phyloP scores from a whole-genome alignment of 1,140 invertebrate genomes.

The Muscidifurax raptorellus region DNA sequence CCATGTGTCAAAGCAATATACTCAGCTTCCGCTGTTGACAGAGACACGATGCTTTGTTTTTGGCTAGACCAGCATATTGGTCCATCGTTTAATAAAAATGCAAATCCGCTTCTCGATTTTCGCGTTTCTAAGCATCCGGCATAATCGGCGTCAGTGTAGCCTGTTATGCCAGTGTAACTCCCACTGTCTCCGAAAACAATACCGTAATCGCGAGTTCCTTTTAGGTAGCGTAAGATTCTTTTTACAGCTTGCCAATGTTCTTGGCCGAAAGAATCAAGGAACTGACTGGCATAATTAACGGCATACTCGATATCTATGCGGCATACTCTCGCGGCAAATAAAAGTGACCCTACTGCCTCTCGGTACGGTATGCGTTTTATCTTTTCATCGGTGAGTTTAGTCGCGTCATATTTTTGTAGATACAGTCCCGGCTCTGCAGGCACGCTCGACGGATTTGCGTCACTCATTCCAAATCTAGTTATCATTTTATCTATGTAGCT shows the following conservation, averaged over 20 bases:
- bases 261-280: slow-evolving; percentile 18
- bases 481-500: too few species aligned
- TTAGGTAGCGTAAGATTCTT: slow-evolving; percentile 49
- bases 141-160: slow-evolving; percentile 30
- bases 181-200: too few species aligned
- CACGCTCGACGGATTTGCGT: slow-evolving; percentile 8
- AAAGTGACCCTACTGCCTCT: slow-evolving; percentile 47
- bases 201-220: slow-evolving; percentile 28
- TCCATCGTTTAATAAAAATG: slow-evolving; percentile 20
- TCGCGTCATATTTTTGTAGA: neutral
- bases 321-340: slow-evolving; percentile 29
- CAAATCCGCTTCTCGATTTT: slow-evolving; percentile 2
- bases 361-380: slow-evolving; percentile 23
- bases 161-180: neutral
- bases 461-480: slow-evolving; percentile 15
- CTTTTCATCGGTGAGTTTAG: neutral
- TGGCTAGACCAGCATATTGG: slow-evolving; percentile 45
- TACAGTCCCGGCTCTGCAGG: slow-evolving; percentile 20
- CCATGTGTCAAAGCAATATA: slow-evolving; percentile 56
- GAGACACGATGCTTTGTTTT: slow-evolving; percentile 35
- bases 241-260: slow-evolving; percentile 51
- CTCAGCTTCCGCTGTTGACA: slow-evolving; percentile 55
- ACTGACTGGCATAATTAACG: slow-evolving; percentile 21
- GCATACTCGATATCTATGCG: slow-evolving; percentile 37
- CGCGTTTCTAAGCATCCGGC: slow-evolving; percentile 27